Evolutionary conservation across 2,797 vertebrate species (phyloP).

Genomic region (Xenopus petersii): DNA sequence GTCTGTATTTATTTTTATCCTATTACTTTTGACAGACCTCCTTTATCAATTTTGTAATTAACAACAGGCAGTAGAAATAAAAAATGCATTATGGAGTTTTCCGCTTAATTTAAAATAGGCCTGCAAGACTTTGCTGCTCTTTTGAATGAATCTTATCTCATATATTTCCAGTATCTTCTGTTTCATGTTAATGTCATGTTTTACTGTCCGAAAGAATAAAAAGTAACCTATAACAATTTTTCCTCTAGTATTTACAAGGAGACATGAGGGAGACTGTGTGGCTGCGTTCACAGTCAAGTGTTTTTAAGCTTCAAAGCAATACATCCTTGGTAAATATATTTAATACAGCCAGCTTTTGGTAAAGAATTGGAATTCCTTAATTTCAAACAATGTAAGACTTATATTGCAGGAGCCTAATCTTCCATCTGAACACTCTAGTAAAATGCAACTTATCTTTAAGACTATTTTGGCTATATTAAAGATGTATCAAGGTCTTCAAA

Average conservation of each 20-base stretch:
- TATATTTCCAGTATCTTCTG: constrained; percentile 57
- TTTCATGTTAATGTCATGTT: constrained; percentile 71
- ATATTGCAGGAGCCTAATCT: constrained; percentile 33
- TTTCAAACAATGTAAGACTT: constrained; percentile 54
- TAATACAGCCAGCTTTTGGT: constrained; percentile 48
- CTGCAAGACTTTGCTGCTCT: constrained; percentile 49
- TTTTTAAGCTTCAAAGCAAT: constrained; percentile 65
- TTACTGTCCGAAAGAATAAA: constrained; percentile 69
- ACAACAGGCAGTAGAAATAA: constrained; percentile 55
- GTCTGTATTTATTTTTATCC: constrained; percentile 55
- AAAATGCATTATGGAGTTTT: constrained; percentile 41
- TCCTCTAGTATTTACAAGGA: constrained; percentile 59
- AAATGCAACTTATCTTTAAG: constrained; percentile 27
- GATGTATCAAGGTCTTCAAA: constrained; percentile 39
- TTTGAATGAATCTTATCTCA: constrained; percentile 60
- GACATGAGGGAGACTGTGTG: constrained; percentile 58
- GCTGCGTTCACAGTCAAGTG: constrained; percentile 69
- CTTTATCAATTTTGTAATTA: constrained; percentile 63
- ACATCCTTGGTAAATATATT: constrained; percentile 64
- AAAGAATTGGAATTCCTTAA: constrained; percentile 51
- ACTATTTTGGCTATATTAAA: constrained; percentile 45
- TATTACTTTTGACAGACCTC: constrained; percentile 56
- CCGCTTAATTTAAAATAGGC: constrained; percentile 58
- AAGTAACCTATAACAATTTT: constrained; percentile 56
- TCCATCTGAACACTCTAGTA: constrained; percentile 44